Percentiles rank a stretch among this genome's conserved stretches.
Evolutionary conservation across 1,140 invertebrate genomes (phyloP).

Genomic region (Drosophila funebris): DNA sequence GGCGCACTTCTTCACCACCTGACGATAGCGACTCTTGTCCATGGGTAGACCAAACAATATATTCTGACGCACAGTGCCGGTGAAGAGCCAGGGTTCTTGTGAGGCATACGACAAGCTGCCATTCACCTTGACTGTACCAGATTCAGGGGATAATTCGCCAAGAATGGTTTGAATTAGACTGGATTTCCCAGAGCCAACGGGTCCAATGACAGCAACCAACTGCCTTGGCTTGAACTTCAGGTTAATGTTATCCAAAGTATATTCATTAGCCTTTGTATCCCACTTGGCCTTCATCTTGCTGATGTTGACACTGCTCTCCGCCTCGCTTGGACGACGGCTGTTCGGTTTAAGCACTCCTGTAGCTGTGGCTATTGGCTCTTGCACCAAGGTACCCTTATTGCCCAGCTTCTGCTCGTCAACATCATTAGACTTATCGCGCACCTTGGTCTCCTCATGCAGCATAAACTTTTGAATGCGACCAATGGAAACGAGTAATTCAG

Average conservation of each 20-base stretch:
- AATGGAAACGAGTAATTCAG: constrained; percentile 88
- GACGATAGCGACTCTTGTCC: constrained; percentile 89
- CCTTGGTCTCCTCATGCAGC: constrained; percentile 87
- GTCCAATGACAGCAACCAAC: constrained; percentile 88
- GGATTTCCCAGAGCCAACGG: constrained; percentile 90
- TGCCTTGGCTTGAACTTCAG: constrained; percentile 87
- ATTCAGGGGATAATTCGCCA: constrained; percentile 89
- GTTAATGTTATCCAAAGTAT: constrained; percentile 86
- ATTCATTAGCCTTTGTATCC: constrained; percentile 79
- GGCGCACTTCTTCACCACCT: constrained; percentile 90
- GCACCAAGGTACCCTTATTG: constrained; percentile 33
- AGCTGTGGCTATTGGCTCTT: constrained; percentile 46
- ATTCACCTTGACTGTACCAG: constrained; percentile 88
- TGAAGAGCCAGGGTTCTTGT: constrained; percentile 96
- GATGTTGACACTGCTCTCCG: constrained; percentile 54
- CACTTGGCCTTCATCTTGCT: constrained; percentile 78
- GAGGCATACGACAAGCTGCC: constrained; percentile 94
- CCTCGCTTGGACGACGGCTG: constrained; percentile 54
- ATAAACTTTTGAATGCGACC: constrained; percentile 89
- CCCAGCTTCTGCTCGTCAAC: constrained; percentile 57
- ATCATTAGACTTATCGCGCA: constrained; percentile 74
- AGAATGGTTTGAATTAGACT: constrained; percentile 93
- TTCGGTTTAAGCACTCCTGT: constrained; percentile 62
- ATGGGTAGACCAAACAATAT: constrained; percentile 93
- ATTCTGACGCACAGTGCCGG: constrained; percentile 92